Evolutionary conservation across 2,113 vertebrate species (phyloP), one percentile per base, ranked within the genome.

Genomic region (Melanotaenia duboulayi): DNA sequence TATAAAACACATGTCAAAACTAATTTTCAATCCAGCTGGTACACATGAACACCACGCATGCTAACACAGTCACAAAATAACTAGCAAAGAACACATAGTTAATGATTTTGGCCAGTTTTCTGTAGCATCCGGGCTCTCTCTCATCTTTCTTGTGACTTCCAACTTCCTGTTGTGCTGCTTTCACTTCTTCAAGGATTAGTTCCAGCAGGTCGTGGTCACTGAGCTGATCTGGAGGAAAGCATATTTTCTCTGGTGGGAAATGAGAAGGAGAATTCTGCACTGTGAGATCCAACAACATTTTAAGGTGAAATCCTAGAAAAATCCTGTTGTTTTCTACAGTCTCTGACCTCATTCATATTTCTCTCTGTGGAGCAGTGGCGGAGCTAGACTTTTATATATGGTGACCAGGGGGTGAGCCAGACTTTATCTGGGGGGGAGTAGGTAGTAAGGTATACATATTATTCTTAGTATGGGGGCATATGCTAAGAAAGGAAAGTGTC

Each of bases 141-240:
- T 16, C 0, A 0, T 14, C 20, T 17, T 19, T 12, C 0, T 7
- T 3, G 22, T 0, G 37, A 44, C 49, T 22, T 13, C 9, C 52
- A 0, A n/a, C 56, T 56, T 80, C 56, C 50, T 42, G 49, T 40
- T 51, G 75, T 0, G 61, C 51, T 2, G 52, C 46, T 22, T 39
- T 83, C 71, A 91, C 50, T 65, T 91, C 82, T 35, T 67, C 23
- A 57, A 91, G 78, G 61, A 90, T 77, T 0, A 12, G 52, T 24
- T 17, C 68, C 35, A 91, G 83, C 28, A 89, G 50, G 10, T 66
- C 10, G 1, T 1, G 4, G 10, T 70, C 59, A 0, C 1, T 0
- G 0, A 20, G 17, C 3, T 0, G 0, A 11, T 57, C 28, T 19
- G 4, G 20, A 11, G 56, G 51, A 28, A 4, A n/a, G 23, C 0